Base-by-base conservation (phyloP, 2,797 vertebrate species). In the Varecia variegata region DNA sequence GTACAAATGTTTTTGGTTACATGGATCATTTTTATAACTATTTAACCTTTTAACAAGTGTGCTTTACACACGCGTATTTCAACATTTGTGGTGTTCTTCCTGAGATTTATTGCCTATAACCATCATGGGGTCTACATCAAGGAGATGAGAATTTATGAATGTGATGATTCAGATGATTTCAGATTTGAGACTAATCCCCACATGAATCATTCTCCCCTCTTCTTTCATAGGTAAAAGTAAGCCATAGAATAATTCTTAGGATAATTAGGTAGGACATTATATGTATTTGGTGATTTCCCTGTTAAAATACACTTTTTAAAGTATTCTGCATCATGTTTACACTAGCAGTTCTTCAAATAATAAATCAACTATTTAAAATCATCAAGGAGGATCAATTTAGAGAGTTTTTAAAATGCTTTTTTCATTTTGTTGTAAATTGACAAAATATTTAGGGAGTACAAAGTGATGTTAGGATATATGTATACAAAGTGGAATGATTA, bases 181-280 rank as follows among this genome's bases (percentile, higher is more conserved):
- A 97, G 38, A 68, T 60, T 88, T 74, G 68, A 95, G 25, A 30
- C 47, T 82, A 82, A 43, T 86, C 27, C 21, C 8, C 23, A 14
- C 35, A 47, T 56, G 85, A 85, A 30, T 92, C 17, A 71, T 85
- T 88, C 27, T 32, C 25, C 2, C 52, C 23, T 93, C 35, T 89
- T 20, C 27, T 74, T 76, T 43, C 67, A 9, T 83, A 80, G 38
- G 25, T 92, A 81, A 35, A 95, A 85, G 8, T 93, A 84, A 82
- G 12, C 21, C 17, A n/a, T n/a, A 97, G 81, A 92, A 84, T 90
- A 94, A 83, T 96, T 94, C 38, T 87, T 94, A 60, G 45, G 25
- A 62, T 95, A 84, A 52, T 30, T 73, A 43, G 60, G 32, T 38
- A 93, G 60, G 27, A n/a, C 90, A 71, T 18, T 95, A 0, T 84